Evolutionary conservation across 2,113 vertebrate species (phyloP).

Genomic region (Anseranas semipalmata): DNA sequence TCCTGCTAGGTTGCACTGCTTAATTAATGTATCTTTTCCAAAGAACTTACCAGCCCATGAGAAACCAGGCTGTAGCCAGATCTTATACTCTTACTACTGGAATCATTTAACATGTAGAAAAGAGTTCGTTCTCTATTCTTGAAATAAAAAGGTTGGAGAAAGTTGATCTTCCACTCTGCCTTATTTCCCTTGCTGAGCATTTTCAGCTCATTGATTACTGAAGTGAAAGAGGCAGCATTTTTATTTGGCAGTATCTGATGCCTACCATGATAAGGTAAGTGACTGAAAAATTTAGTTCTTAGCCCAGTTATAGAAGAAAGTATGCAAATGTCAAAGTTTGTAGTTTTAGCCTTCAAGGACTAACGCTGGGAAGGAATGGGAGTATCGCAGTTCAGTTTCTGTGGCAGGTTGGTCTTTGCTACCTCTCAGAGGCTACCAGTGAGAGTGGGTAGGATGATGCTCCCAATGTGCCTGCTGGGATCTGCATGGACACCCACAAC

Average conservation of each 20-base stretch:
- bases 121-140: not conserved
- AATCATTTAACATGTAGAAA: not conserved
- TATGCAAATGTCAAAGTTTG: not conserved
- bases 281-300: not conserved
- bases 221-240: not conserved
- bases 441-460: not conserved
- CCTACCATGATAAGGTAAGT: not conserved
- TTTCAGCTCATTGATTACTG: not conserved
- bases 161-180: not conserved
- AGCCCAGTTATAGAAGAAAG: accelerated
- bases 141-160: not conserved
- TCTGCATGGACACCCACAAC: not conserved
- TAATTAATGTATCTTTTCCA: not conserved
- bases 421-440: not conserved
- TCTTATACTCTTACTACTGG: not conserved
- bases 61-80: not conserved
- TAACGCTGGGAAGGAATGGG: not conserved
- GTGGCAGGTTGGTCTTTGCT: not conserved
- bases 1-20: not conserved
- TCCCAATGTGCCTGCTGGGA: accelerated
- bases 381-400: not conserved
- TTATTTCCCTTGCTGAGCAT: not conserved
- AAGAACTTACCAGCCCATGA: not conserved
- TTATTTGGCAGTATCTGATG: not conserved
- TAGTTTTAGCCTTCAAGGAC: not conserved